Conservation (phyloP, 2,797 vertebrate species). For the Lutjanus campechanus region DNA sequence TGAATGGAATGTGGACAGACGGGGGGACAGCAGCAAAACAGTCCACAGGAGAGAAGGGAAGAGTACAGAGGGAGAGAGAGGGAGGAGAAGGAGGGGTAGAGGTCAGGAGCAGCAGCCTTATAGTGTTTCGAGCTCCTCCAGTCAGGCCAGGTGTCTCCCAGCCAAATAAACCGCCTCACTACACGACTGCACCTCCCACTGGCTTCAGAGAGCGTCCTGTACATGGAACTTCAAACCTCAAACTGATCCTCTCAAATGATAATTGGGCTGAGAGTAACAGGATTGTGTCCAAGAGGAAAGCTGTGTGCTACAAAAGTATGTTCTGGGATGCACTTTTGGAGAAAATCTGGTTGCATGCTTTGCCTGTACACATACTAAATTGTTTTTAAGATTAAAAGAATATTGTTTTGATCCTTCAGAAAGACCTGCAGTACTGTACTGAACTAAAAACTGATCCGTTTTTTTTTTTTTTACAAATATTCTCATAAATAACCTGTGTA, state of each 20-base stretch:
- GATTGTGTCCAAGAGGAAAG: constrained; percentile 14
- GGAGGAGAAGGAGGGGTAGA: constrained; percentile 20
- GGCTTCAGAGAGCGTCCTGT: constrained; percentile 47
- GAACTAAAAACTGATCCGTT: too few species aligned
- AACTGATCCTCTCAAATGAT: constrained; percentile 7
- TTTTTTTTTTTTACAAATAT: too few species aligned
- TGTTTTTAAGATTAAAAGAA: too few species aligned
- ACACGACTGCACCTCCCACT: constrained; percentile 53
- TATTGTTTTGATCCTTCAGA: background rate
- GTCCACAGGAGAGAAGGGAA: constrained; percentile 54
- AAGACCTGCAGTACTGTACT: background rate
- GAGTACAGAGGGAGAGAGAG: constrained; percentile 42
- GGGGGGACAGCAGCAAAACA: constrained; percentile 76
- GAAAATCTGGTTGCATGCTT: background rate
- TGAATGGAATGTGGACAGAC: constrained; percentile 87
- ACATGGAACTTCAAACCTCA: constrained; percentile 4
- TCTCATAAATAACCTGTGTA: background rate
- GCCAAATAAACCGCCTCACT: constrained; percentile 73
- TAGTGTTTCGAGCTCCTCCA: constrained; percentile 66
- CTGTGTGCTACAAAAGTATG: background rate
- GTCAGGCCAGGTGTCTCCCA: constrained; percentile 78
- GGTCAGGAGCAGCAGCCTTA: constrained; percentile 65
- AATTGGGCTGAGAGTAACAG: background rate
- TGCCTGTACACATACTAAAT: too few species aligned
- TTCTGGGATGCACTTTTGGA: constrained; percentile 4